A percentile compares a stretch with the other conserved stretches of the same genome.
Conservation (phyloP, 30 jellyfish, hydroid and myxozoan species). For the Euphysa ruthae region DNA sequence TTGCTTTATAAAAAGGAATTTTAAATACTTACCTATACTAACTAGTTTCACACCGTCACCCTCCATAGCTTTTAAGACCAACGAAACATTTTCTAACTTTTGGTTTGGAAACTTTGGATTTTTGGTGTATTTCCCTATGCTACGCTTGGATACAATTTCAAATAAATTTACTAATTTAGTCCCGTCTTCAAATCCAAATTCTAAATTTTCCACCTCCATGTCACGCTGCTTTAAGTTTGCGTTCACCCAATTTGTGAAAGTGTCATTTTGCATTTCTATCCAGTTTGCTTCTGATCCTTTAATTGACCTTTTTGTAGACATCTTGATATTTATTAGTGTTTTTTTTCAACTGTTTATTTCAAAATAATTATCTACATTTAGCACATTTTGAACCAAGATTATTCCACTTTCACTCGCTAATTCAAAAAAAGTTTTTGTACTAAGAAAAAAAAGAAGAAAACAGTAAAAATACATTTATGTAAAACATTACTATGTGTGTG, state of each 20-base stretch:
- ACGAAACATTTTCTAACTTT: slow-evolving; percentile 82
- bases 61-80: slow-evolving; percentile 85
- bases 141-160: slow-evolving; percentile 78
- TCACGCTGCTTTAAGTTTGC: slow-evolving; percentile 51
- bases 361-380: too few species aligned
- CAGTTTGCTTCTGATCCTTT: slow-evolving; percentile 92
- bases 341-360: too few species aligned
- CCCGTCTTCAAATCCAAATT: slow-evolving; percentile 91
- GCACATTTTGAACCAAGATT: too few species aligned
- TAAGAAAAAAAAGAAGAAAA: too few species aligned
- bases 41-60: slow-evolving; percentile 85
- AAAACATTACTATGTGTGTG: too few species aligned
- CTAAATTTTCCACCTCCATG: slow-evolving; percentile 58
- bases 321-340: neutral
- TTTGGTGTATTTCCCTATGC: slow-evolving; percentile 68
- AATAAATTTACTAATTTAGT: slow-evolving; percentile 66
- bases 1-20: too few species aligned
- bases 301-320: slow-evolving; percentile 41
- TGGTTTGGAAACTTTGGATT: slow-evolving; percentile 85
- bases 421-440: too few species aligned
- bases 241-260: slow-evolving; percentile 96
- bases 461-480: too few species aligned
- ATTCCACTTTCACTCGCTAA: too few species aligned
- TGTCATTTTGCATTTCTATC: slow-evolving; percentile 89
- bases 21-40: slow-evolving; percentile 99